Evolutionary conservation across 2,888 invertebrate species (phyloP), one percentile per base, ranked within the genome.

Genomic region (Lamproptera curius): DNA sequence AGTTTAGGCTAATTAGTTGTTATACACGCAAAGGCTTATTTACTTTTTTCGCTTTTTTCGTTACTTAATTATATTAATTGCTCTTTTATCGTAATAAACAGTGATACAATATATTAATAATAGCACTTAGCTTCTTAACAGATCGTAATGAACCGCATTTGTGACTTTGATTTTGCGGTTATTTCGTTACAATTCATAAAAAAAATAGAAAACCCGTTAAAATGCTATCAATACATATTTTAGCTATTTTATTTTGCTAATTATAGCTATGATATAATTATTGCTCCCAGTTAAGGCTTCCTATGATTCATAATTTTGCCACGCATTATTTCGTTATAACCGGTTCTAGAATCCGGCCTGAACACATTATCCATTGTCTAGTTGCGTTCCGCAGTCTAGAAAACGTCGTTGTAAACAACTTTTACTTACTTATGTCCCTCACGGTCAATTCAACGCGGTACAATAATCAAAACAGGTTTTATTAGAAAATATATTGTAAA

Each of bases 311-410:
- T 38, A 31, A 16, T 11, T 31, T 26, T 28, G 10, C 11, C 13
- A 16, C 13, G 16, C 28, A 8, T 23, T 33, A 17, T 33, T 35
- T 23, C 20, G 23, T 38, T 36, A 20, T 17, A 38, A 20, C 44
- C 36, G 43, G 37, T 37, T 44, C 11, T 42, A 33, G 16, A 9
- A 31, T 31, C 31, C 37, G 31, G 26, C 14, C 23, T 39, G 10
- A 26, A 26, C 39, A n/a, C 13, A 13, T 11, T n/a, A 38, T 26
- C 39, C 39, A 26, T 39, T 39, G 39, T 39, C 39, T 39, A 39
- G 39, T 20, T 11, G 31, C 31, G 31, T 23, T 26, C 13, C 15
- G 10, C 26, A 9, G 15, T 39, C 14, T 39, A 39, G 39, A 26
- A 26, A 39, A 39, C 16, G 9, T 5, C 11, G 31, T 26, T 26